Evolutionary conservation across 2,797 vertebrate species (phyloP), one percentile per base, ranked within the genome.

Genomic region (Propithecus perrieri): DNA sequence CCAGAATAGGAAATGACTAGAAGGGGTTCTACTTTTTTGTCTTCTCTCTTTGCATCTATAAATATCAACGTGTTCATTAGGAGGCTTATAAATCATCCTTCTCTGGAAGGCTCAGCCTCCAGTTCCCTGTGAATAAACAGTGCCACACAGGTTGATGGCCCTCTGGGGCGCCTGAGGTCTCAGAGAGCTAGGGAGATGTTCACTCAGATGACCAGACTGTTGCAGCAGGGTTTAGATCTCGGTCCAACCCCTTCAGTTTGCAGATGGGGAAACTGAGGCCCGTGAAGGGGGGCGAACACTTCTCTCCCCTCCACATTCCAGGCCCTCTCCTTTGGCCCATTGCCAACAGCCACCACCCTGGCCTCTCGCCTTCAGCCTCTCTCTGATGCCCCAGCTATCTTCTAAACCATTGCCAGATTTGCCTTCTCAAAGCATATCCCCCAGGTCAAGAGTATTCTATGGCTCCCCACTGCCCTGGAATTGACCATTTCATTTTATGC

Each of bases 1-100:
- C 87, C 92, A 84, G 94, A 92, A 86, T 93, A 95, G 97, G 97
- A 98, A 98, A 97, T 97, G 89, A 97, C 96, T 61, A 10, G 3
- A 0, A 0, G 0, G 7, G 38, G 20, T 3, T 43, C 41, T 63
- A 2, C 22, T 89, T 28, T 59, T 57, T 57, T 83, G 15, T 50
- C 75, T 69, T 81, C 24, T 48, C 24, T 50, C 8, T 78, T 96
- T 81, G 96, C 83, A 3, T 26, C 63, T 97, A 87, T 88, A 97
- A 97, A 97, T 95, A 98, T 91, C 92, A 97, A 81, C 59, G 15
- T 95, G 94, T 98, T 96, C 80, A 95, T 92, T 96, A 80, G 20
- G 2, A 95, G 38, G 50, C 48, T 81, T 97, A 53, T 97, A 97
- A 97, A 95, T 98, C 96, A 76, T 89, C 89, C 86, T 85, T 90